phyloP scores from a whole-genome alignment of 2,888 invertebrate species.

The Leuctra nigra region DNA sequence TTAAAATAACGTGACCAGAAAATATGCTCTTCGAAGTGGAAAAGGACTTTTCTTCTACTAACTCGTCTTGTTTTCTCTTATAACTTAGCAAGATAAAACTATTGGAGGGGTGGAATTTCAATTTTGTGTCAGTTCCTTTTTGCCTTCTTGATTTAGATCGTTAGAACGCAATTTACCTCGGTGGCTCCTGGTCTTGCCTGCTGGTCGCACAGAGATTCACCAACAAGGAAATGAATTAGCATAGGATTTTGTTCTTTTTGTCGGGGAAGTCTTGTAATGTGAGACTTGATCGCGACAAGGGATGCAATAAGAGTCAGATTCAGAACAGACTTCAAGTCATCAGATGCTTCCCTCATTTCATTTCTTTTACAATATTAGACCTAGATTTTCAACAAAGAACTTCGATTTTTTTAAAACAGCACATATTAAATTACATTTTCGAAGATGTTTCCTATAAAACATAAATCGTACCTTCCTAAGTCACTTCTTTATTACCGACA shows the following conservation, averaged over 20 bases:
- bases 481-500: too few species aligned
- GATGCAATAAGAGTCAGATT: constrained; percentile 4
- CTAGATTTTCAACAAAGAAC: too few species aligned
- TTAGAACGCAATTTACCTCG: constrained; percentile 13
- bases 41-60: not conserved
- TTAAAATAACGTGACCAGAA: constrained; percentile 7
- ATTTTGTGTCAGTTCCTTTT: constrained; percentile 3
- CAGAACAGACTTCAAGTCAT: too few species aligned
- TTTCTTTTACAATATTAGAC: too few species aligned
- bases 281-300: not conserved
- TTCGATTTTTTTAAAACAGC: too few species aligned
- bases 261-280: too few species aligned
- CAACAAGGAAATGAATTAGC: constrained; percentile 11
- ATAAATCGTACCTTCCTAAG: too few species aligned
- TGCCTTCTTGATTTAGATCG: constrained; percentile 9
- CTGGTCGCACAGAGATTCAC: not conserved
- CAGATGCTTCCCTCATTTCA: too few species aligned
- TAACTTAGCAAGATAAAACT: constrained; percentile 2
- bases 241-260: constrained; percentile 1
- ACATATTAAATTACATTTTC: too few species aligned
- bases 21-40: constrained; percentile 2
- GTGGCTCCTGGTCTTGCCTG: too few species aligned
- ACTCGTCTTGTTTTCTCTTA: not conserved
- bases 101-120: constrained; percentile 11
- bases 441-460: too few species aligned